These are phyloP conservation scores for Sisor rabdophorus DNA, from an alignment of 2,113 vertebrate species.

Conservation along the genomic window DNA sequence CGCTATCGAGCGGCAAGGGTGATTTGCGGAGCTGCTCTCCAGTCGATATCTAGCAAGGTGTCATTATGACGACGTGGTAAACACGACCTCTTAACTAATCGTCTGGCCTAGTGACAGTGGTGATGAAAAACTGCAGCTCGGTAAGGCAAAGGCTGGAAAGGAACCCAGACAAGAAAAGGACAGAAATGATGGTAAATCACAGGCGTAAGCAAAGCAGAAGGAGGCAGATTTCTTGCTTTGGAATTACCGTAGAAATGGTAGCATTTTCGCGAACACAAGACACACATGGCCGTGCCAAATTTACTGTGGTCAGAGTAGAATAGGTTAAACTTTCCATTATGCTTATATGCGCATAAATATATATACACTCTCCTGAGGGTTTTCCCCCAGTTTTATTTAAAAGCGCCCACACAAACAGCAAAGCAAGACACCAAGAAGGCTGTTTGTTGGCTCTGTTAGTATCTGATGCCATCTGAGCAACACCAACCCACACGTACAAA, in stretches of 20 bases:
- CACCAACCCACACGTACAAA: conserved; percentile 6
- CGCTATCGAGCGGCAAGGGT: conserved; percentile 45
- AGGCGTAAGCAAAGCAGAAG: conserved; percentile 14
- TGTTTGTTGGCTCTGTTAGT: conserved; percentile 24
- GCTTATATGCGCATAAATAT: background rate
- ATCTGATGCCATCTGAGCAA: conserved; percentile 33
- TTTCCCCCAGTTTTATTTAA: conserved; percentile 8
- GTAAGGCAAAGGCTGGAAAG: conserved; percentile 7
- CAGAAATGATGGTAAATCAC: conserved; percentile 29
- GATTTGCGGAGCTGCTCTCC: conserved; percentile 45
- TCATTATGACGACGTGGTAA: conserved; percentile 34
- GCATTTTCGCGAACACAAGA: background rate
- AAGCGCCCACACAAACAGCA: background rate
- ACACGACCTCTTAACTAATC: conserved; percentile 44
- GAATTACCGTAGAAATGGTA: conserved; percentile 7
- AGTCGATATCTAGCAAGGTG: conserved; percentile 49
- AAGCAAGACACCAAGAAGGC: conserved; percentile 9
- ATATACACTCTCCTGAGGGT: background rate
- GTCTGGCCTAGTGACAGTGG: conserved; percentile 27
- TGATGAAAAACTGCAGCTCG: conserved; percentile 27
- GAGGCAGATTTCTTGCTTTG: conserved; percentile 9
- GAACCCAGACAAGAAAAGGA: conserved; percentile 29
- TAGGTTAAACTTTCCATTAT: conserved; percentile 6
- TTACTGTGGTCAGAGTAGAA: background rate
- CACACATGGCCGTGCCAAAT: background rate